Percentiles rank a stretch among this genome's conserved stretches.
Conservation (phyloP, 2,888 invertebrate genomes). For the Maniola hyperantus region DNA sequence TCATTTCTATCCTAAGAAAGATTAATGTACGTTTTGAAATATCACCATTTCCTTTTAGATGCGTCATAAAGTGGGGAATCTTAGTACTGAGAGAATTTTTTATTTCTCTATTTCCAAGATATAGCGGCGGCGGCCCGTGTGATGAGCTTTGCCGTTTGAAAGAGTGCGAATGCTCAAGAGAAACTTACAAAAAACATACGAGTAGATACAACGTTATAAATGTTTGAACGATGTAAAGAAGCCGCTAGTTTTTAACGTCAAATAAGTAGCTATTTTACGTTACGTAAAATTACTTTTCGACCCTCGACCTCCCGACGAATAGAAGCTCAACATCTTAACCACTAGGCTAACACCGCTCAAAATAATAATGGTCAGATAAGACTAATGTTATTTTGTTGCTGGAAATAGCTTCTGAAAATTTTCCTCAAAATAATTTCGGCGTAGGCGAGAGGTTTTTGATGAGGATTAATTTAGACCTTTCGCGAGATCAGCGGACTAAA, state of each 20-base stretch:
- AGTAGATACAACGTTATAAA: constrained; percentile 2
- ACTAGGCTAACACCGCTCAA: not conserved
- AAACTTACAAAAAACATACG: not conserved
- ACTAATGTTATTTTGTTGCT: constrained; percentile 9
- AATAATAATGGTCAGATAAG: not conserved
- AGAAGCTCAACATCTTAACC: no score
- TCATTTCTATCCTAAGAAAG: constrained; percentile 25
- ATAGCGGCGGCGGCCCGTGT: not conserved
- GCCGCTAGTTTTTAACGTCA: no score
- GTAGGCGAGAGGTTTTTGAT: constrained; percentile 18
- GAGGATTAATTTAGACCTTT: constrained; percentile 20
- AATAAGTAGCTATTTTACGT: no score
- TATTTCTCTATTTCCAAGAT: constrained; percentile 22
- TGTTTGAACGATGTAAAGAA: constrained; percentile 6
- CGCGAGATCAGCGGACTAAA: constrained; percentile 8
- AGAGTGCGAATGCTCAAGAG: not conserved
- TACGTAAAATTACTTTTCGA: no score
- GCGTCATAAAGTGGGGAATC: constrained; percentile 28
- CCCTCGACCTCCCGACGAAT: no score
- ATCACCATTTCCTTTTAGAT: constrained; percentile 35
- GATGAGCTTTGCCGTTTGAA: constrained; percentile 20
- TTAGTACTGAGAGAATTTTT: constrained; percentile 23
- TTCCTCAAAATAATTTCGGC: constrained; percentile 10
- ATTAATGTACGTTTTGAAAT: constrained; percentile 42
- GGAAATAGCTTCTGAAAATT: constrained; percentile 1